Evolutionary conservation across 35 echinoderm and acorn worm species (phyloP), one percentile per base, ranked within the genome.

Genomic region (Acanthaster planci): DNA sequence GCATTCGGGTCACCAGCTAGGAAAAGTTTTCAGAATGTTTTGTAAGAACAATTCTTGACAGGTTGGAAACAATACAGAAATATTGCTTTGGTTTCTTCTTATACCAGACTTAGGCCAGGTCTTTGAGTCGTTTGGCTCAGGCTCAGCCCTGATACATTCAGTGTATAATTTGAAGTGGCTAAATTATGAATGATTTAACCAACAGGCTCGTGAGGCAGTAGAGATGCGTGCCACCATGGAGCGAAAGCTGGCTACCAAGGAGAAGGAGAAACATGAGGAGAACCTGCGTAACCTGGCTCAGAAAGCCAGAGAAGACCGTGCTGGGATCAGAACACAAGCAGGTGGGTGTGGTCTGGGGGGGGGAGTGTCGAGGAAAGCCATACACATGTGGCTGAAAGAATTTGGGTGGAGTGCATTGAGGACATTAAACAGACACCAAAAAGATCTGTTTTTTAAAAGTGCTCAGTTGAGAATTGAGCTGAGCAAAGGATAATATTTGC

Each of bases 201-300:
- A 36, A 32, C 35, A 97, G 94, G 94, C 95, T 79, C 95, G 95
- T 82, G 95, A 97, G 88, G 95, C 95, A 84, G 95, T 97, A 67
- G 95, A 97, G 60, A 97, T 97, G 87, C 77, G 95, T 90, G 95
- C 95, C n/a, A 64, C 83, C 8, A 90, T 93, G 83, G 95, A 97
- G 55, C 89, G 87, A 50, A 93, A 90, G 84, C 80, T 97, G 17
- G 95, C 95, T 32, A 87, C 93, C 84, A 97, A 85, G 51, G 90
- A 97, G 77, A 93, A 92, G 40, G 91, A 93, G 81, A 97, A 97
- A 80, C 90, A 93, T 67, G 95, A 97, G 79, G 95, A 97, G 59
- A 67, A 97, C 22, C 40, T 97, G 57, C 79, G 88, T 40, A 80
- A 64, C 35, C 53, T 97, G 32, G 95, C 95, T 27, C 77, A 90